A percentile compares a stretch with the other conserved stretches of the same genome.
These are phyloP conservation scores for Heterocephalus glaber DNA, from an alignment of 2,113 vertebrate species.

Conservation along the genomic window DNA sequence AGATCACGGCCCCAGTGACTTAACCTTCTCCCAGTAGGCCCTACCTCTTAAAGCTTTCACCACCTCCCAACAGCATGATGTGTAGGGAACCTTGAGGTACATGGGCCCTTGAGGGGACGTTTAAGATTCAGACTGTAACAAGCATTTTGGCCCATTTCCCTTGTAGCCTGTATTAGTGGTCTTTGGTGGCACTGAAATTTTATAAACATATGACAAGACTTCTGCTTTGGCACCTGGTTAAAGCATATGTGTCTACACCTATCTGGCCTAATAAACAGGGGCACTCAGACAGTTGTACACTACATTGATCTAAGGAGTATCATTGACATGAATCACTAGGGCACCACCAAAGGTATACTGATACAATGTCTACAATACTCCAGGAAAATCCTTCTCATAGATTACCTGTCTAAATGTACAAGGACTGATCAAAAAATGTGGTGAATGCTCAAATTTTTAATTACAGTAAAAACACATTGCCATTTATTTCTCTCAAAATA, in stretches of 20 bases:
- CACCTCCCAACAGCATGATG: background rate
- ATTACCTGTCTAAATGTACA: background rate
- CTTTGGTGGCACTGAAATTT: background rate
- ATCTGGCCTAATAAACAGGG: background rate
- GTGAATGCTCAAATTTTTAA: background rate
- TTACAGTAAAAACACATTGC: background rate
- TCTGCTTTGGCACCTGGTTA: background rate
- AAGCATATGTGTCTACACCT: background rate
- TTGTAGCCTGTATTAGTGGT: background rate
- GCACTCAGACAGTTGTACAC: background rate
- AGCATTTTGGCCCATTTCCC: background rate
- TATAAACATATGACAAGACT: background rate
- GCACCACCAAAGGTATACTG: background rate
- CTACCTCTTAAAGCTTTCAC: background rate
- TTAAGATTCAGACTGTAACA: background rate
- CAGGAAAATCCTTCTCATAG: background rate
- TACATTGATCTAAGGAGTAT: background rate
- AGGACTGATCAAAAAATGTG: background rate
- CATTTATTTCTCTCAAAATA: background rate
- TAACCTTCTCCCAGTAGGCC: background rate
- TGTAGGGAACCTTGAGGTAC: background rate
- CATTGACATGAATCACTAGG: too few relatives aligned
- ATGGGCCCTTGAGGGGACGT: background rate
- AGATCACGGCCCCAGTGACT: background rate
- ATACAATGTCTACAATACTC: background rate